These are phyloP conservation scores for Pedetes capensis DNA, from an alignment of 2,113 vertebrate species.

Conservation along the genomic window DNA sequence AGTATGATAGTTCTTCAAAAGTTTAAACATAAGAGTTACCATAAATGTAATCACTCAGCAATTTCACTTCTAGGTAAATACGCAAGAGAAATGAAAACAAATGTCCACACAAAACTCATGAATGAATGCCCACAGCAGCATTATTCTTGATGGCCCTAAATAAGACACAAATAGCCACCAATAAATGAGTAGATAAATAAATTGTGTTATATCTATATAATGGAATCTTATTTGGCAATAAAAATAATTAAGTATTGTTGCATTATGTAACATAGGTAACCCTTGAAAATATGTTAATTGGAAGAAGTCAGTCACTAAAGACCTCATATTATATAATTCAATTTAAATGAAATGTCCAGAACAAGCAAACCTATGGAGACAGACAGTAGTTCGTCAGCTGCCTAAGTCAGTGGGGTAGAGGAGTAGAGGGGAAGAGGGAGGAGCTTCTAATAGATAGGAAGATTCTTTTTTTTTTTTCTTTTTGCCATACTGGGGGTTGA, in stretches of 20 bases:
- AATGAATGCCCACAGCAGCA: background rate
- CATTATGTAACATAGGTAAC: background rate
- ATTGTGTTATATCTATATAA: background rate
- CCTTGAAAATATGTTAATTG: conserved; percentile 5
- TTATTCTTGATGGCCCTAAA: background rate
- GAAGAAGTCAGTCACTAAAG: background rate
- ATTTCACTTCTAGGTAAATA: background rate
- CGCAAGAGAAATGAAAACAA: background rate
- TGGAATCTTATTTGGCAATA: background rate
- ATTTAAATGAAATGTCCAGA: background rate
- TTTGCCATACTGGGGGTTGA: no score
- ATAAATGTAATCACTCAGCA: background rate
- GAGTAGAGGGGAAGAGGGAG: background rate
- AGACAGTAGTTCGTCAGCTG: background rate
- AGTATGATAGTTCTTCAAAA: background rate
- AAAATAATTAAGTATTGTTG: background rate
- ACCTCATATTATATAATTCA: background rate
- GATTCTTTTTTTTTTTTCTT: no score
- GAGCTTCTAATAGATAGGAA: background rate
- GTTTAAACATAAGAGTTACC: background rate
- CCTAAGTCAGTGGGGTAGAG: background rate
- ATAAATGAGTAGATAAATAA: background rate
- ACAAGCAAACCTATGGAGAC: background rate
- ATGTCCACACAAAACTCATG: background rate
- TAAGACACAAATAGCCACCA: background rate